Percentiles rank a stretch among this genome's conserved stretches.
Evolutionary conservation across 2,113 vertebrate species (phyloP).

Genomic region (Larimichthys polyactis): DNA sequence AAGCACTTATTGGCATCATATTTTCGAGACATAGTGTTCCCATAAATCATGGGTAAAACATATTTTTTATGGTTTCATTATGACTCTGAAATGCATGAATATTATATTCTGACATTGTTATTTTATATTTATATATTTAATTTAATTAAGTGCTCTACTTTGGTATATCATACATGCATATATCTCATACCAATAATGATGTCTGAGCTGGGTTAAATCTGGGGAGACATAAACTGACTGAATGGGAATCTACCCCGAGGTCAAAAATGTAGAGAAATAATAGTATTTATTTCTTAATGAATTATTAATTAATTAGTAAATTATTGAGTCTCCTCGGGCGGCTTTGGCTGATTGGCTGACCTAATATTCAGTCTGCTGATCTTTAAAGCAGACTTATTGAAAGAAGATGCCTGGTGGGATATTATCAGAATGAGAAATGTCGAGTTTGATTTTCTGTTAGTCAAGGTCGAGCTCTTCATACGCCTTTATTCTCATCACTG

Average conservation of each 20-base stretch:
- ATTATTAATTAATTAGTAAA: slow-evolving; percentile 64
- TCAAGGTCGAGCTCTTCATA: slow-evolving; percentile 21
- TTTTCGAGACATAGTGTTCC: not conserved
- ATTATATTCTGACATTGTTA: too few relatives aligned
- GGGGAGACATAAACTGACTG: slow-evolving; percentile 33
- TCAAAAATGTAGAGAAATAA: slow-evolving; percentile 58
- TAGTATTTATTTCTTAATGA: slow-evolving; percentile 62
- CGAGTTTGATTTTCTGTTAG: slow-evolving; percentile 24
- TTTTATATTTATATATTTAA: too few relatives aligned
- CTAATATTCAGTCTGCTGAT: slow-evolving; percentile 43
- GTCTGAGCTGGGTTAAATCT: slow-evolving; percentile 10
- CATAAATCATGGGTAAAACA: too few relatives aligned
- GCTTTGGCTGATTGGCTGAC: slow-evolving; percentile 50
- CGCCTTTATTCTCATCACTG: not conserved
- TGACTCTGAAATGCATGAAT: too few relatives aligned
- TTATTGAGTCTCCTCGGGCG: slow-evolving; percentile 41
- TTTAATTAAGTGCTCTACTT: not conserved
- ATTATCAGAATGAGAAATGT: not conserved
- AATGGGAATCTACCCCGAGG: slow-evolving; percentile 48
- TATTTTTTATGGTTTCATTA: too few relatives aligned
- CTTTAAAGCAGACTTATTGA: slow-evolving; percentile 7
- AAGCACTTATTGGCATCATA: not conserved
- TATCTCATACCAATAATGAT: not conserved
- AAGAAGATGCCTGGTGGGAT: slow-evolving; percentile 5
- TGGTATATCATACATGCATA: not conserved